Percentiles rank a stretch among this genome's conserved stretches.
Evolutionary conservation across 2,888 invertebrate species (phyloP).

Genomic region (Kryphioiulus occultus): DNA sequence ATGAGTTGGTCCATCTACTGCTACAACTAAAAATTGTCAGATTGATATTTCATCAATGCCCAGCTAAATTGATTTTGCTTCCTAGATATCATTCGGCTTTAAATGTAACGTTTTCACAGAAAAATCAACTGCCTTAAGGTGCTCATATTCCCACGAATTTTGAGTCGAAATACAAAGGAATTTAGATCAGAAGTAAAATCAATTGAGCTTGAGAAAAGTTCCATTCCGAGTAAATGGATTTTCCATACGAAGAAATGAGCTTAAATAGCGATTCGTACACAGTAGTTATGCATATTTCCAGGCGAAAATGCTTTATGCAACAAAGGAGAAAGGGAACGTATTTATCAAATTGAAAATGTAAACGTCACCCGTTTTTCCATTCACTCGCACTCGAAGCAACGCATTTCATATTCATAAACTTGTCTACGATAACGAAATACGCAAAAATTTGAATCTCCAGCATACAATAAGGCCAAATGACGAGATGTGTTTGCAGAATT

Average conservation of each 20-base stretch:
- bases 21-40: too few species aligned
- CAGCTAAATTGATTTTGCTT: too few species aligned
- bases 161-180: neutral
- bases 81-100: too few species aligned
- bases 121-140: too few species aligned
- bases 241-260: neutral
- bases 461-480: neutral
- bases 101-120: too few species aligned
- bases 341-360: slow-evolving; percentile 12
- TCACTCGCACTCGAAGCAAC: neutral
- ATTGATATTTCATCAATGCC: too few species aligned
- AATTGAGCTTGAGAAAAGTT: neutral
- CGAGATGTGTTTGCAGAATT: neutral
- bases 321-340: neutral
- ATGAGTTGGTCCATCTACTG: too few species aligned
- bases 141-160: neutral
- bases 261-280: neutral
- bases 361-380: neutral
- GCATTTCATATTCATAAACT: slow-evolving; percentile 2
- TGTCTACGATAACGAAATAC: neutral
- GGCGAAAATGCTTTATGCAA: neutral
- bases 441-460: neutral
- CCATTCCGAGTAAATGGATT: neutral
- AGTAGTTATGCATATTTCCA: neutral
- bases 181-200: neutral